A percentile compares a stretch with the other conserved stretches of the same genome.
phyloP scores from a whole-genome alignment of 2,888 invertebrate species.

The Adelognathus sp. region DNA sequence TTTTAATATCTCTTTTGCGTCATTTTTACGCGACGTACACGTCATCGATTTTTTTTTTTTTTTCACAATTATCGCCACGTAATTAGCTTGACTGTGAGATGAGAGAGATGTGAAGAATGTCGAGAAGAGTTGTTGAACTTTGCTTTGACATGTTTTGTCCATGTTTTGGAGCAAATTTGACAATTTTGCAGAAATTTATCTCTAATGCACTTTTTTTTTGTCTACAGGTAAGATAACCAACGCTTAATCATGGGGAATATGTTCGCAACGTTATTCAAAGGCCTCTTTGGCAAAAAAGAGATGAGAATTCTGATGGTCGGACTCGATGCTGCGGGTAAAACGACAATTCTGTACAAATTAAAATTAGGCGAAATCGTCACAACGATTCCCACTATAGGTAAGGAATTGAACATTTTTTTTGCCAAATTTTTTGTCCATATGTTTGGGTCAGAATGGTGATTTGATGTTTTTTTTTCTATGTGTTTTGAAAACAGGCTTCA shows the following conservation, averaged over 20 bases:
- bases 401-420: conserved; percentile 79
- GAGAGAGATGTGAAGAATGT: not conserved
- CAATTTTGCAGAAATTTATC: not conserved
- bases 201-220: not conserved
- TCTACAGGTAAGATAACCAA: conserved; percentile 83
- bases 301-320: conserved; percentile 99
- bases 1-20: not conserved
- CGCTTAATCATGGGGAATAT: conserved; percentile 97
- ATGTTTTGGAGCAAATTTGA: not conserved
- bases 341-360: conserved; percentile 99
- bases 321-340: conserved; percentile 99
- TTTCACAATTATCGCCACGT: not conserved
- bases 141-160: not conserved
- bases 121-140: not conserved
- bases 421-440: conserved; percentile 19
- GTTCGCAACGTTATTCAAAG: conserved; percentile 98
- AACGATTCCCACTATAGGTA: conserved; percentile 99
- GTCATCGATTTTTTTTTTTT: conserved; percentile 28
- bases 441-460: conserved; percentile 41
- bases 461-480: conserved; percentile 37
- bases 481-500: conserved; percentile 90
- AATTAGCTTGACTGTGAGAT: not conserved
- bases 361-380: conserved; percentile 99
- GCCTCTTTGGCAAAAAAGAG: conserved; percentile 99
- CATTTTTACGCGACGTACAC: not conserved